Evolutionary conservation across 2,113 vertebrate genomes (phyloP).

Genomic region (Aspidoscelis tigris): DNA sequence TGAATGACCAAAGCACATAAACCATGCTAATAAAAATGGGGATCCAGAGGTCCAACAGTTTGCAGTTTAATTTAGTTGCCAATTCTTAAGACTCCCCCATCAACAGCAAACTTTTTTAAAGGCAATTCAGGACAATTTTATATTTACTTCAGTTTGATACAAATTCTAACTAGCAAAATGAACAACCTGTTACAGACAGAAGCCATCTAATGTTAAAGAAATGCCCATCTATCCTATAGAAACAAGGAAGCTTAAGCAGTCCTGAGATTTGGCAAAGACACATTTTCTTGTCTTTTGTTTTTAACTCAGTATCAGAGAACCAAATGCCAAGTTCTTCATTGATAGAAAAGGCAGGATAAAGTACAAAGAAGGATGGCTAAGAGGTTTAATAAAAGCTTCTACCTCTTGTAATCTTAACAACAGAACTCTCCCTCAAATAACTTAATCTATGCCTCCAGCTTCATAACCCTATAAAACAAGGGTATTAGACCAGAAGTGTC

Average conservation of each 20-base stretch:
- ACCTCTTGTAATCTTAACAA: neutral
- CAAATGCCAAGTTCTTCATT: conserved; percentile 2
- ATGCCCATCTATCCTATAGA: neutral
- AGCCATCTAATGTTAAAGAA: neutral
- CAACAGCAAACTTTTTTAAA: neutral
- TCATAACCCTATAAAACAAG: conserved; percentile 54
- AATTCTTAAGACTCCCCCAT: neutral
- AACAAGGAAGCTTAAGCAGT: neutral
- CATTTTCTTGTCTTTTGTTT: neutral
- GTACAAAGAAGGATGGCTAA: neutral
- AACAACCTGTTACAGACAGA: neutral
- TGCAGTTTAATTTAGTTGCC: neutral
- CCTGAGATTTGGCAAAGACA: neutral
- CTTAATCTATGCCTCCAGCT: conserved; percentile 18
- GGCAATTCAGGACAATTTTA: neutral
- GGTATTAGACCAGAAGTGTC: conserved; percentile 24
- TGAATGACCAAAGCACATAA: neutral
- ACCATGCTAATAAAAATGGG: neutral
- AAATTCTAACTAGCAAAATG: neutral
- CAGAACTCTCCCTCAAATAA: neutral
- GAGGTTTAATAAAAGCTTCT: neutral
- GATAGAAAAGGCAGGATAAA: neutral
- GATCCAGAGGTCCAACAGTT: neutral
- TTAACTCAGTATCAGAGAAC: neutral
- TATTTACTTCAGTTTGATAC: neutral